Conservation (phyloP, 2,113 vertebrate species). For the Dasypus novemcinctus region DNA sequence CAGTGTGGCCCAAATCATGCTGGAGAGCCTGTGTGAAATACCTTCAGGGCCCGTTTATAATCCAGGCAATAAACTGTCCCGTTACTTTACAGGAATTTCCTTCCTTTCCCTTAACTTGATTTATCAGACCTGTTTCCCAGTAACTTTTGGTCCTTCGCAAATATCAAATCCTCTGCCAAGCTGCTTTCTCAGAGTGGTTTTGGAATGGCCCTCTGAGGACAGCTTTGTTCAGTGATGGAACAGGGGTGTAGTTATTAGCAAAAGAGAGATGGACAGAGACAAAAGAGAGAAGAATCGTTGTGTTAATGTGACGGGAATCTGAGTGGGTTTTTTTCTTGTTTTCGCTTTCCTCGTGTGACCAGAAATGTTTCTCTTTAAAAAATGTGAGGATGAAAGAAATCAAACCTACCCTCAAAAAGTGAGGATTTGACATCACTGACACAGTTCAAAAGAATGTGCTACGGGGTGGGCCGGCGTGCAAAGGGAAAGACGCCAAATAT, state of each 20-base stretch:
- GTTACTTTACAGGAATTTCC: slow-evolving; percentile 30
- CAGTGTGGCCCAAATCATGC: neutral
- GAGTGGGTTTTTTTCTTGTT: neutral
- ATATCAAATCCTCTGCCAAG: neutral
- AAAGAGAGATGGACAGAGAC: neutral
- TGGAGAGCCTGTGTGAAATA: neutral
- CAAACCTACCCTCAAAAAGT: slow-evolving; percentile 20
- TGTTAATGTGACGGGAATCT: neutral
- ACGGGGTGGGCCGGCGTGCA: neutral
- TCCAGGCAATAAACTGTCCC: slow-evolving; percentile 33
- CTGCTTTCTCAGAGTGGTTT: neutral
- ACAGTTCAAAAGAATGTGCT: slow-evolving; percentile 15
- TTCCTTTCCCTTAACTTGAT: slow-evolving; percentile 33
- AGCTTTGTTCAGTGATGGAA: neutral
- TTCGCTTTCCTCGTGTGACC: neutral
- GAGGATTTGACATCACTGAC: neutral
- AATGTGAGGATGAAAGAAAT: slow-evolving; percentile 1
- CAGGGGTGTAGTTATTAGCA: neutral
- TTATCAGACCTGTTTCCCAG: slow-evolving; percentile 40
- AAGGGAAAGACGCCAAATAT: neutral
- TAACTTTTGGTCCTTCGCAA: slow-evolving; percentile 39
- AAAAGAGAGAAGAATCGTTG: neutral
- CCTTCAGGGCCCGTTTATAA: slow-evolving; percentile 17
- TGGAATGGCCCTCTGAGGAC: neutral
- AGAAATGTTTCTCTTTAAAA: neutral